Conservation (phyloP, 2,113 vertebrate species). For the Rhadina sibilatrix region DNA sequence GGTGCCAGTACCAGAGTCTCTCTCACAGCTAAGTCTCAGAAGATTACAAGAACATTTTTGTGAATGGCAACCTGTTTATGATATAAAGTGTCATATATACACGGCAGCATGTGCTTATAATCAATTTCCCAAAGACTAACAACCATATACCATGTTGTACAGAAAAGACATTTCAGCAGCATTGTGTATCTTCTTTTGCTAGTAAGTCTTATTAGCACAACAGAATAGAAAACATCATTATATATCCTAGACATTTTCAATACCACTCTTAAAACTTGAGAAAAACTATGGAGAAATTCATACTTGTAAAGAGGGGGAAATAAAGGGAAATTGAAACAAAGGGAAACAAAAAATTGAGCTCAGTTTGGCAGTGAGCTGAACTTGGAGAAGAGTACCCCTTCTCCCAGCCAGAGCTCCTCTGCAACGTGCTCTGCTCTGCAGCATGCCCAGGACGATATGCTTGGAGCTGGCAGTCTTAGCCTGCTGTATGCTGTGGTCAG, state of each 20-base stretch:
- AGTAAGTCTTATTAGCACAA: not conserved
- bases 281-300: not conserved
- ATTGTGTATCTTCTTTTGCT: accelerated
- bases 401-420: not conserved
- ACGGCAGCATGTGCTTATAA: not conserved
- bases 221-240: not conserved
- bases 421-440: accelerated
- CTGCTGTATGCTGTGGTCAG: not conserved
- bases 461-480: not conserved
- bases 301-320: not conserved
- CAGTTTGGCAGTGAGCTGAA: not conserved
- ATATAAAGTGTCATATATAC: not conserved
- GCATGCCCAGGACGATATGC: not conserved
- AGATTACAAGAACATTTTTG: not conserved
- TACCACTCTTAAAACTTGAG: not conserved
- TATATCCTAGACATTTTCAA: not conserved
- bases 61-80: not conserved
- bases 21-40: not conserved
- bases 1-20: not conserved
- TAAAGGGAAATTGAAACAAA: not conserved
- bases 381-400: not conserved
- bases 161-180: not conserved
- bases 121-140: not conserved
- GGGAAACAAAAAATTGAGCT: not conserved
- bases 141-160: accelerated